Evolutionary conservation across 2,797 vertebrate genomes (phyloP).

Genomic region (Sebastiscus tertius): DNA sequence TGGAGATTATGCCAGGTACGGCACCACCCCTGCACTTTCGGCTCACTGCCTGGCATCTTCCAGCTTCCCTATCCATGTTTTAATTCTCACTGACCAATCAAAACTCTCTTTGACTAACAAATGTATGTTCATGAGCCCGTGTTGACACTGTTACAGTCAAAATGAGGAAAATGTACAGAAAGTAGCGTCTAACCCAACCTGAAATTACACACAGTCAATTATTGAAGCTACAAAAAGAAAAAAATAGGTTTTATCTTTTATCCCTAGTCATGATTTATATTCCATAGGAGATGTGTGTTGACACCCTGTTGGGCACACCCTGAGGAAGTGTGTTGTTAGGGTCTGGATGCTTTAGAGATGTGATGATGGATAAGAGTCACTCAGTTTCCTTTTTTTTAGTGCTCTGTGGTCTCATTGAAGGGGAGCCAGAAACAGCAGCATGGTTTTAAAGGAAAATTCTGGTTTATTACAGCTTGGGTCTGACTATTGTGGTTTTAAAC

Average conservation of each 20-base stretch:
- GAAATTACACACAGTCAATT: neutral
- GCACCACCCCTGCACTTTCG: conserved; percentile 70
- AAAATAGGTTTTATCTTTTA: neutral
- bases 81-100: conserved; percentile 39
- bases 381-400: conserved; percentile 25
- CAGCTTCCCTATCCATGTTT: conserved; percentile 51
- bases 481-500: neutral
- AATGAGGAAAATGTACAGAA: neutral
- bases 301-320: conserved; percentile 47
- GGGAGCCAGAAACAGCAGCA: neutral
- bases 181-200: neutral
- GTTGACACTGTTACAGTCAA: neutral
- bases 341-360: conserved; percentile 50
- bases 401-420: neutral
- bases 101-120: conserved; percentile 53
- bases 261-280: conserved; percentile 1
- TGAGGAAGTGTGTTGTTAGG: conserved; percentile 73
- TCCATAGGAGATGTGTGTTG: conserved; percentile 20
- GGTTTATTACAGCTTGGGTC: neutral
- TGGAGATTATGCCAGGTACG: conserved; percentile 99
- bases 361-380: conserved; percentile 47
- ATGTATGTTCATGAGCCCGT: neutral
- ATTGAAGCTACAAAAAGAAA: neutral
- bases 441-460: no score
- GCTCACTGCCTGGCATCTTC: conserved; percentile 65